Evolutionary conservation across 2,113 vertebrate genomes (phyloP).

Genomic region (Tenebrosternarchus preto): DNA sequence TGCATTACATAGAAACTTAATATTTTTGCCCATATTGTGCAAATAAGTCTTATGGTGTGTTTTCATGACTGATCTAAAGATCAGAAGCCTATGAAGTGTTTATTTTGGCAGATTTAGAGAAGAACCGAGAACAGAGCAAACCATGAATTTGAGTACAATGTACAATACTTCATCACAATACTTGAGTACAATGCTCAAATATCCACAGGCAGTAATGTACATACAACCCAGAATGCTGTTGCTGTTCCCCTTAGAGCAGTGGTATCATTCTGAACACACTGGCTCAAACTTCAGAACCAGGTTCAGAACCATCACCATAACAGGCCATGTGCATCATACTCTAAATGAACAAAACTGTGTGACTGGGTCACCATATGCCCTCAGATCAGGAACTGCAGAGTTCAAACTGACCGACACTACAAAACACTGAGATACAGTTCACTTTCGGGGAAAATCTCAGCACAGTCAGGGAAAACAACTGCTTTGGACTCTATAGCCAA

Average conservation of each 20-base stretch:
- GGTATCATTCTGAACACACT: background rate
- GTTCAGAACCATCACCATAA: background rate
- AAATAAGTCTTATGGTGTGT: background rate
- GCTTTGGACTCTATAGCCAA: constrained; percentile 20
- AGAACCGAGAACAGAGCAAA: constrained; percentile 26
- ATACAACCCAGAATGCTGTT: background rate
- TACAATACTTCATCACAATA: too few species aligned
- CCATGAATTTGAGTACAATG: too few species aligned
- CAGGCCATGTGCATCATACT: background rate
- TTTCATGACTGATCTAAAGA: constrained; percentile 12
- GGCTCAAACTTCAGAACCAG: background rate
- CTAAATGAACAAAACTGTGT: background rate
- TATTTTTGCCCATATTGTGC: too few species aligned
- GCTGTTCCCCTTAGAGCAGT: background rate
- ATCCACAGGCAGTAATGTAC: background rate
- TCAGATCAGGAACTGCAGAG: background rate
- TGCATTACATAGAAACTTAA: too few species aligned
- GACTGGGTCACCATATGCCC: background rate
- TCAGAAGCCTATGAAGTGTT: constrained; percentile 23
- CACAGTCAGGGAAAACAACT: constrained; percentile 4
- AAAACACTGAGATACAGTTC: constrained; percentile 1
- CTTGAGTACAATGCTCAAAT: constrained; percentile 15
- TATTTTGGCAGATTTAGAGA: constrained; percentile 24
- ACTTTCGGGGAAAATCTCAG: background rate
- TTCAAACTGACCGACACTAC: background rate